Base-by-base conservation (phyloP, 2,888 invertebrate genomes). In the Leptinotarsa peninsularis region DNA sequence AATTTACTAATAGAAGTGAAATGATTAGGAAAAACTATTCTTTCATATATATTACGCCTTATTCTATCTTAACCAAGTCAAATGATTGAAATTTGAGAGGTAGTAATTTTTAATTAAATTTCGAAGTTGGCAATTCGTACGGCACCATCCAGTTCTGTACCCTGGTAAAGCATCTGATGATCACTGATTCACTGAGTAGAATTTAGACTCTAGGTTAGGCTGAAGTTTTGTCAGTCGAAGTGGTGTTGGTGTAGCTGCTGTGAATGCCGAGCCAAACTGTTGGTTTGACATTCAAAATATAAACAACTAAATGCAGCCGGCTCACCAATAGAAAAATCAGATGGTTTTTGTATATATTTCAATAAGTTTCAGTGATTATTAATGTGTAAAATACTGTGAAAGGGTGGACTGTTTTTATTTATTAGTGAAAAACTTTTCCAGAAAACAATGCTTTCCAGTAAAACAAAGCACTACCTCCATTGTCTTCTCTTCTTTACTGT, bases 391-490 rank as follows among this genome's bases (percentile, higher is more conserved):
- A 58, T 23, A 58, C 23, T 27, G 58, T 58, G 15, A 58, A 21
- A 4, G 58, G 58, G 15, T 3, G 14, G 23, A 13, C 18, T 7
- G 54, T 54, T 54, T 54, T 54, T 54, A 18, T 18, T 54, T 18
- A 18, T 54, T 23, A 27, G 63, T 63, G 63, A 63, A 63, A n/a
- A 17, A 27, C 7, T 4, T 17, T n/a, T 17, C 43, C 63, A 33
- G 63, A 63, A 63, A 63, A 63, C 33, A n/a, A 63, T 63, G 63
- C 33, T 63, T 63, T 63, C 90, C 87, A 93, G 94, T 87, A 90
- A 90, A 88, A 90, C 93, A 77, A 96, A 95, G 88, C 96, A 97
- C 89, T 89, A 93, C 84, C 89, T 95, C 82, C 96, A 97, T 88
- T 96, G 96, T 87, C 90, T 91, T 83, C 90, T 95, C 81, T 91